Percentiles rank a stretch among this genome's conserved stretches.
Evolutionary conservation across 2,113 vertebrate genomes (phyloP).

Genomic region (Caracal caracal): DNA sequence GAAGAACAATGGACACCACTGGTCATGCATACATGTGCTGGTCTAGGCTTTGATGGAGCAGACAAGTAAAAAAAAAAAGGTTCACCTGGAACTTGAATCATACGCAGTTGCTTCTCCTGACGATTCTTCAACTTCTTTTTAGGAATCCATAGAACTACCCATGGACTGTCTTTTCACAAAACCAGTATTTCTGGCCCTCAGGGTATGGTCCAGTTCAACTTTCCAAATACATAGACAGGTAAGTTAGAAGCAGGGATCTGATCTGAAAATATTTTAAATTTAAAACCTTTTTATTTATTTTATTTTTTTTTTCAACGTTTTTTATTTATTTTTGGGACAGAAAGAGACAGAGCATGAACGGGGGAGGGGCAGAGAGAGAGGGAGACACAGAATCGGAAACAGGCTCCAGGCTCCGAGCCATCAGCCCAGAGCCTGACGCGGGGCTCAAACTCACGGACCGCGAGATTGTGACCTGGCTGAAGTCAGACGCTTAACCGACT

Average conservation of each 20-base stretch:
- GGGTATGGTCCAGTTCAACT: neutral
- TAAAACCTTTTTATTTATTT: neutral
- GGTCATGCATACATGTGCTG: neutral
- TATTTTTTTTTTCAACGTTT: too few species aligned
- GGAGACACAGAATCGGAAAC: too few species aligned
- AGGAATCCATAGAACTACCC: neutral
- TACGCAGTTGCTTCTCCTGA: neutral
- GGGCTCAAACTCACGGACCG: too few species aligned
- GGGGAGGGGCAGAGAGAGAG: too few species aligned
- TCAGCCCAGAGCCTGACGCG: too few species aligned
- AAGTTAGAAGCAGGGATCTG: constrained; percentile 27
- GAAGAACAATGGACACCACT: neutral
- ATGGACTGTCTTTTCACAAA: constrained; percentile 2
- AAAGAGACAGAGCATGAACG: too few species aligned
- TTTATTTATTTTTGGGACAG: too few species aligned
- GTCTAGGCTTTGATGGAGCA: neutral
- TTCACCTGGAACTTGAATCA: neutral
- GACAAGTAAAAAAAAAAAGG: neutral
- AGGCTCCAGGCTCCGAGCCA: too few species aligned
- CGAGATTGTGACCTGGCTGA: too few species aligned
- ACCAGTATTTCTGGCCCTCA: neutral
- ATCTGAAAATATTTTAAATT: constrained; percentile 55
- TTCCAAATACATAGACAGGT: neutral
- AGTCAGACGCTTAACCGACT: too few species aligned
- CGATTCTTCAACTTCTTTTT: neutral